Evolutionary conservation across 2,888 invertebrate species (phyloP).

Genomic region (Chrysolina americana): DNA sequence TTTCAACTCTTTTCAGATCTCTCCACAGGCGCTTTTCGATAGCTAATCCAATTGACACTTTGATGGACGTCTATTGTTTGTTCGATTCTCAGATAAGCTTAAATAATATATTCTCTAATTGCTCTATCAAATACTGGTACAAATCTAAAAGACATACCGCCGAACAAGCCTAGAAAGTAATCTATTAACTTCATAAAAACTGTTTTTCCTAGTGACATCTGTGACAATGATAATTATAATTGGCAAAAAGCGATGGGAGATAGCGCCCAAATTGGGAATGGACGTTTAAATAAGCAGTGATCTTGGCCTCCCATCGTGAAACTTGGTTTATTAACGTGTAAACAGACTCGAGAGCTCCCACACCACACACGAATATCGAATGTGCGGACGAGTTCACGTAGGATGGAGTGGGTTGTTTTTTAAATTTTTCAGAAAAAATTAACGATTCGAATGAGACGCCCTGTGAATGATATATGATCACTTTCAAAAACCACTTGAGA

Average conservation of each 20-base stretch:
- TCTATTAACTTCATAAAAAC: slow-evolving; percentile 6
- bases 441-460: slow-evolving; percentile 1
- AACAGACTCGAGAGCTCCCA: slow-evolving; percentile 16
- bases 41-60: slow-evolving; percentile 16
- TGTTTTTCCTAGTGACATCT: slow-evolving; percentile 17
- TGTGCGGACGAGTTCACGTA: neutral
- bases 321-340: slow-evolving; percentile 21
- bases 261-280: slow-evolving; percentile 22
- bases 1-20: slow-evolving; percentile 4
- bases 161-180: neutral
- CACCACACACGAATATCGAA: slow-evolving; percentile 21
- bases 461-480: neutral
- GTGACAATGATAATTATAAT: slow-evolving; percentile 19
- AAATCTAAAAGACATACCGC: neutral
- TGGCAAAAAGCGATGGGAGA: slow-evolving; percentile 15
- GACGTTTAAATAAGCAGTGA: slow-evolving; percentile 12
- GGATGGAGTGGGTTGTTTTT: slow-evolving; percentile 16
- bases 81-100: slow-evolving; percentile 26
- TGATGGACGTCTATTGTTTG: slow-evolving; percentile 26
- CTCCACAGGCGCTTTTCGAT: neutral
- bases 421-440: neutral
- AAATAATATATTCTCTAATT: slow-evolving; percentile 17
- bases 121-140: neutral
- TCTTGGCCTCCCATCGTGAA: slow-evolving; percentile 21
- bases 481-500: too few species aligned